Conservation (phyloP, 1,140 invertebrate species). For the Periplaneta americana region DNA sequence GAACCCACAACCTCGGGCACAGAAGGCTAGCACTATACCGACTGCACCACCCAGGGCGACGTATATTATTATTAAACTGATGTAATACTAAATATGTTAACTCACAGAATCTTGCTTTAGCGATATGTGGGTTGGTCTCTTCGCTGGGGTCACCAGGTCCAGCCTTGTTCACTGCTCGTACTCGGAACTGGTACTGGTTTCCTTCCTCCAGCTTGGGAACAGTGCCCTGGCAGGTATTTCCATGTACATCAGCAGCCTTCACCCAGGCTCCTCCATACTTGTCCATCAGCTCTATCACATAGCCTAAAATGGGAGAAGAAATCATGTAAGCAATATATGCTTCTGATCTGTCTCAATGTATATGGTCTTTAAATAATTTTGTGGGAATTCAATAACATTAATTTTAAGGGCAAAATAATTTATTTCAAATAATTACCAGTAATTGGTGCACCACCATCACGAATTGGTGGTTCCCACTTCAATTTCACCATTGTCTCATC, state of each 20-base stretch:
- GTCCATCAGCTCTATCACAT: constrained; percentile 84
- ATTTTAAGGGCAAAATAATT: too few relatives aligned
- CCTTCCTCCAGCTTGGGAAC: constrained; percentile 89
- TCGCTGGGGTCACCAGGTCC: constrained; percentile 93
- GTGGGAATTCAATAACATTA: too few relatives aligned
- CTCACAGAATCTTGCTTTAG: constrained; percentile 87
- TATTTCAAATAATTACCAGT: constrained; percentile 45
- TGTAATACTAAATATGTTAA: too few relatives aligned
- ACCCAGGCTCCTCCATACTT: constrained; percentile 59
- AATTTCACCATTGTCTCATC: constrained; percentile 89
- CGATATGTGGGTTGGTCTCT: constrained; percentile 90
- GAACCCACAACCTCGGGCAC: too few relatives aligned
- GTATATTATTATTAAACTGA: too few relatives aligned
- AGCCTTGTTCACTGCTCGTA: constrained; percentile 93
- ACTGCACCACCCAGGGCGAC: too few relatives aligned
- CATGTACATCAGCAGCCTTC: constrained; percentile 71
- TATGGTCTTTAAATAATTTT: not conserved
- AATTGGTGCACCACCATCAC: constrained; percentile 95
- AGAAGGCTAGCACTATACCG: too few relatives aligned
- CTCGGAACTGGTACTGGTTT: constrained; percentile 92
- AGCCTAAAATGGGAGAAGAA: constrained; percentile 49
- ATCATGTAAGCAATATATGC: not conserved
- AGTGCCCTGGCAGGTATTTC: constrained; percentile 71
- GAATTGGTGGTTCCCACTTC: constrained; percentile 92
- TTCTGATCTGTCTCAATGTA: not conserved